Conservation (phyloP, 2,797 vertebrate species). For the Notolabrus celidotus region DNA sequence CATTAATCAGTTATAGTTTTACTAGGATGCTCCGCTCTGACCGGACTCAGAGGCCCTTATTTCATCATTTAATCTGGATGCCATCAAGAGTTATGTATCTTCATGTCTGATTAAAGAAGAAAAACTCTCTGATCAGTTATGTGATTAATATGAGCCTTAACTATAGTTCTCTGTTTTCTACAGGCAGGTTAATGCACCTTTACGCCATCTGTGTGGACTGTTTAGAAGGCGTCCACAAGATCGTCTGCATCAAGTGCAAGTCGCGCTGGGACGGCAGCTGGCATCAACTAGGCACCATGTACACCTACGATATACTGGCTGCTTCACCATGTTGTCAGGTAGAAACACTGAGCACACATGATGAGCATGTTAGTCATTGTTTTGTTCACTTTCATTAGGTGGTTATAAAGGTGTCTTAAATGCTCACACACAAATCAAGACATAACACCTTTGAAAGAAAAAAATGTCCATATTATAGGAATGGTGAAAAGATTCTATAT, state of each 20-base stretch:
- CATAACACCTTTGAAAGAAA: no score
- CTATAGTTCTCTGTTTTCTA: conserved; percentile 19
- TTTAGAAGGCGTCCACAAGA: conserved; percentile 99
- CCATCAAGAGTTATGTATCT: neutral
- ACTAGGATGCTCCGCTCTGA: no score
- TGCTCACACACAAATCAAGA: no score
- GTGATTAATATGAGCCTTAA: neutral
- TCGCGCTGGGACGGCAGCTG: conserved; percentile 99
- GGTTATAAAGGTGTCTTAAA: no score
- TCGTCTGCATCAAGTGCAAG: conserved; percentile 99
- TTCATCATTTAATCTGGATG: no score
- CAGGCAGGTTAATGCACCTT: conserved; percentile 99
- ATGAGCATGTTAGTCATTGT: no score
- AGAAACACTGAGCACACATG: conserved; percentile 18
- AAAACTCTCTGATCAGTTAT: neutral
- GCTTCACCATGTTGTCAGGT: conserved; percentile 99
- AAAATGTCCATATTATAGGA: no score
- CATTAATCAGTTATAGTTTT: neutral
- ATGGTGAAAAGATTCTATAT: no score
- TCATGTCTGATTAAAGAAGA: neutral
- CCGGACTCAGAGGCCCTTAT: no score
- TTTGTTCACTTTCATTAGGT: no score
- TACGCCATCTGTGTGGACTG: conserved; percentile 99
- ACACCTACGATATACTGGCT: conserved; percentile 98
- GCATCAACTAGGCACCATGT: conserved; percentile 99